Conservation (phyloP, 2,113 vertebrate species). For the Sialia sialis region DNA sequence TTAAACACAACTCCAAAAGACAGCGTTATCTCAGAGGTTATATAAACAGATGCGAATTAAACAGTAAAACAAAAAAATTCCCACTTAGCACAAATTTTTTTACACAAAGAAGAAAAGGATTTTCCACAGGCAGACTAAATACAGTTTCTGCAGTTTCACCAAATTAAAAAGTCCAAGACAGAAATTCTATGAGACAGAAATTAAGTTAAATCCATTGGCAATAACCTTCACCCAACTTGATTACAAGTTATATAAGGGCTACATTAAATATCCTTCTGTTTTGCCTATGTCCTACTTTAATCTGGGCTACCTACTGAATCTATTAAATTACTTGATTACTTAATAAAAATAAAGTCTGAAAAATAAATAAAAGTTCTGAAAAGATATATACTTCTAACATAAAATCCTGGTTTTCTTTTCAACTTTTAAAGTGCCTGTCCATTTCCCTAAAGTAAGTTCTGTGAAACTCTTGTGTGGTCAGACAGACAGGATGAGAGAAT, state of each 20-base stretch:
- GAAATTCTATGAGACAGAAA: neutral
- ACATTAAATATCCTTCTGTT: neutral
- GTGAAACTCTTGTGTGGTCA: neutral
- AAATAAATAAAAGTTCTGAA: neutral
- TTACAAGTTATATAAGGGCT: neutral
- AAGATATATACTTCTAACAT: neutral
- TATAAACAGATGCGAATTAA: constrained; percentile 10
- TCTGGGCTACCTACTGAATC: neutral
- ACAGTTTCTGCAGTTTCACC: neutral
- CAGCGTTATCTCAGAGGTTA: neutral
- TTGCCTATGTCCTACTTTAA: neutral
- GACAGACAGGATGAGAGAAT: neutral
- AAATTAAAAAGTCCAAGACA: neutral
- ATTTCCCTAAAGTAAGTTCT: neutral
- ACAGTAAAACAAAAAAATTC: neutral
- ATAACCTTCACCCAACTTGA: neutral
- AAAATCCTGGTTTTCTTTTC: neutral
- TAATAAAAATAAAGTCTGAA: neutral
- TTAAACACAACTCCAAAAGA: constrained; percentile 26
- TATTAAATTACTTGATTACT: neutral
- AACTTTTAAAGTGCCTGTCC: neutral
- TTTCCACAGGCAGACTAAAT: neutral
- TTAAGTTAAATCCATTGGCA: neutral
- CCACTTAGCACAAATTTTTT: neutral
- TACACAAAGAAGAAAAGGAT: neutral